Evolutionary conservation across 2,113 vertebrate species (phyloP), one percentile per base, ranked within the genome.

Genomic region (Rhabdomys dilectus): DNA sequence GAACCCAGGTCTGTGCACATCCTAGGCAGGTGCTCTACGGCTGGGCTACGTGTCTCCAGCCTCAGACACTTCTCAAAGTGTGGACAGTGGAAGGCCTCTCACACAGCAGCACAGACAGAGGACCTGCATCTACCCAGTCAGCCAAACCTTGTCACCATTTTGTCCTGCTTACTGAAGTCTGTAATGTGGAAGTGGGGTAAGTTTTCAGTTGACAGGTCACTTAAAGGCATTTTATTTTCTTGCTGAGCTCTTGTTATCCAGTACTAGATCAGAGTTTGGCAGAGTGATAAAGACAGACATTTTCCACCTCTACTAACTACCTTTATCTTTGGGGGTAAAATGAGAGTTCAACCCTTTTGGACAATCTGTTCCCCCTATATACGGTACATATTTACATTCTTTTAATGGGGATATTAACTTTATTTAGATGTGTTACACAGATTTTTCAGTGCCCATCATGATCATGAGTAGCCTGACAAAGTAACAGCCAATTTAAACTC

Each of bases 271-370:
- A 60, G 29, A 88, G 73, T 70, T 81, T 15, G 19, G 19, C 1
- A 8, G 45, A 11, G 10, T 36, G 7, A 75, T 53, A 73, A 84
- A 36, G 3, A 42, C 58, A 81, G 42, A n/a, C 53, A 88, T 87
- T 91, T 90, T 92, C 62, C 62, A 95, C 48, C 36, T 88, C 11
- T 31, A n/a, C 17, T 45, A 81, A 92, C 58, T 53, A 84, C 45
- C 13, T 29, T 76, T 19, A 39, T 89, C 60, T 85, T 82, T 19
- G 6, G 21, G 21, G 29, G 45, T n/a, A 7, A 19, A 56, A 76
- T 15, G 72, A 45, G 1, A 51, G 29, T 62, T 53, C 15, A 24
- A 78, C 24, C 68, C 1, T 56, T 80, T 90, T 97, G 53, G 45
- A 88, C 19, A 70, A 88, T 22, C 11, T 56, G 17, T 42, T 24